Evolutionary conservation across 30 jellyfish, hydroid and myxozoan genomes (phyloP), one percentile per base, ranked within the genome.

Genomic region (Calvadosia cruxmelitensis): DNA sequence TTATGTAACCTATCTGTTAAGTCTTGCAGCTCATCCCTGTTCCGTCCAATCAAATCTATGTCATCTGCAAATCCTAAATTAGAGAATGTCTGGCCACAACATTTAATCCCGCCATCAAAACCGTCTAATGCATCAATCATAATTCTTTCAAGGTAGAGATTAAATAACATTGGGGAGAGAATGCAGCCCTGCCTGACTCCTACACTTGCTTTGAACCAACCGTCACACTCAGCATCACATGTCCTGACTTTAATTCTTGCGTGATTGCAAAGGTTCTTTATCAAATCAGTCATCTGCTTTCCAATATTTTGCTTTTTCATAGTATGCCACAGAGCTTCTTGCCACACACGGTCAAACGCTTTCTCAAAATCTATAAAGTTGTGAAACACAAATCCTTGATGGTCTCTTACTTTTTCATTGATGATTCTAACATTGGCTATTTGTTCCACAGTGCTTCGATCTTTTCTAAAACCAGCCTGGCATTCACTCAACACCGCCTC

Each of bases 141-240:
- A 52, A 73, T 73, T 61, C 76, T 2, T 42, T 73, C 77, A 49
- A 73, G 78, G 67, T 30, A 73, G 35, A 73, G 67, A 63, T 73
- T 73, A 50, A 73, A 73, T 30, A 57, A 31, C 29, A 67, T 49
- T 51, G 78, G 83, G 23, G 83, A 73, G n/a, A 73, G 78, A 23
- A 73, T 32, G 33, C 77, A 73, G 27, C 77, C 83, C 27, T 73
- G 83, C 33, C 83, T 34, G 31, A 73, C 83, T 28, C 83, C 83
- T 12, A 73, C 83, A n/a, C 67, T 31, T 12, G 78, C 63, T 34
- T 63, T 57, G 77, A 73, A 57, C 77, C 77, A 62, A 20, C 63
- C 77, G 57, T 61, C 35, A 34, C 31, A 26, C 34, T 57, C 29
- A n/a, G n/a, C n/a, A 20, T 62, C 77, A n/a, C 78, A 69, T 48